Evolutionary conservation across 35 echinoderm and acorn worm genomes (phyloP), one percentile per base, ranked within the genome.

Genomic region (Patiria miniata): DNA sequence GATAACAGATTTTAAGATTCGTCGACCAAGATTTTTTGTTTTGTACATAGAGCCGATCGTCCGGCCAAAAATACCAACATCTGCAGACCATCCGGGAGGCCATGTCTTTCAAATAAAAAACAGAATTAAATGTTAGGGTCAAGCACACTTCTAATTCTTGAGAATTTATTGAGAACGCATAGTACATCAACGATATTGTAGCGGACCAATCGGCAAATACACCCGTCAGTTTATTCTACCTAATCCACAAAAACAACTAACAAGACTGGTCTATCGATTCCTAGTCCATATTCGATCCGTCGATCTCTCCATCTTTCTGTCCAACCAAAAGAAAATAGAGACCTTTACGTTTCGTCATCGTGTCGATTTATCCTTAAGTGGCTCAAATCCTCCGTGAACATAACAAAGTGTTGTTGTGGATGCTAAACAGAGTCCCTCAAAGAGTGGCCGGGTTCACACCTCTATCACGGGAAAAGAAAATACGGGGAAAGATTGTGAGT

Each of bases 241-340:
- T 30, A 69, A 33, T 69, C 61, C 34, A 10, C 65, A 26, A 34
- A 73, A 73, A 73, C 65, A 73, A 73, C 65, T 73, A 73, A 73
- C 65, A 73, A 73, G 21, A 32, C 34, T 26, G 29, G 26, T 73
- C 34, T 26, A 73, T 73, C 65, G 65, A 73, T 73, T 73, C 8
- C 42, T 47, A 12, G 34, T 1, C 65, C 58, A 73, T 34, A 73
- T 2, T 73, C 65, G 34, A 73, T 73, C 65, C 14, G 14, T 73
- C 26, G 23, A 28, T 73, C 29, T 7, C 14, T 73, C 65, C 26
- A 26, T 3, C 7, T 61, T 30, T 21, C 58, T 22, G 28, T 30
- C 28, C 58, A 16, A 21, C 5, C 8, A 21, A 61, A 22, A 61
- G 58, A 61, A 5, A 55, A 55, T 14, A 19, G 52, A 55, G 10